Evolutionary conservation across 2,113 vertebrate genomes (phyloP).

Genomic region (Manacus vitellinus): DNA sequence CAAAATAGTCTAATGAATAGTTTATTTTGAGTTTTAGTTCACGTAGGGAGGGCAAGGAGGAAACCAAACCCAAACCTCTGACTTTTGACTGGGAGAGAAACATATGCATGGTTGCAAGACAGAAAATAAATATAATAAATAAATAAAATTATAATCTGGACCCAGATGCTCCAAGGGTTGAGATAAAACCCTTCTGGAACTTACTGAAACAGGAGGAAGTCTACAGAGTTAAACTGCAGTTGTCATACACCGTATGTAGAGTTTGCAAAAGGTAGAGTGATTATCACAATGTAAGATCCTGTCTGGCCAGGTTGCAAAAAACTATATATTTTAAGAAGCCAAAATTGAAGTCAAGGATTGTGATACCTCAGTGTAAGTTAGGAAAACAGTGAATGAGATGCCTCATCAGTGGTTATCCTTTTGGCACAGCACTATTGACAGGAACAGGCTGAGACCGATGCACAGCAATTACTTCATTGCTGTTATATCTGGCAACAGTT

Average conservation of each 20-base stretch:
- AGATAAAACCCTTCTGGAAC: neutral
- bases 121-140: neutral
- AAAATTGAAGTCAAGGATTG: neutral
- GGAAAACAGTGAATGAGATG: neutral
- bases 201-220: neutral
- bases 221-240: neutral
- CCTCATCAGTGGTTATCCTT: neutral
- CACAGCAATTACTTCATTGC: neutral
- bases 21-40: neutral
- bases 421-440: neutral
- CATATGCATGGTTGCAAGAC: rapidly evolving
- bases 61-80: neutral
- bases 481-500: neutral
- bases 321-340: neutral
- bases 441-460: neutral
- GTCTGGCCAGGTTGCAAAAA: neutral
- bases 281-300: neutral
- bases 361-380: neutral
- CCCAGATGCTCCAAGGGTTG: neutral
- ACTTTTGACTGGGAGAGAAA: neutral
- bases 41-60: neutral
- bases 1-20: neutral
- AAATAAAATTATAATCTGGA: neutral
- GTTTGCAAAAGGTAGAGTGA: neutral
- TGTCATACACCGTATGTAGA: rapidly evolving